Base-by-base conservation (phyloP, 2,797 vertebrate genomes). In the Diplodus sargus region DNA sequence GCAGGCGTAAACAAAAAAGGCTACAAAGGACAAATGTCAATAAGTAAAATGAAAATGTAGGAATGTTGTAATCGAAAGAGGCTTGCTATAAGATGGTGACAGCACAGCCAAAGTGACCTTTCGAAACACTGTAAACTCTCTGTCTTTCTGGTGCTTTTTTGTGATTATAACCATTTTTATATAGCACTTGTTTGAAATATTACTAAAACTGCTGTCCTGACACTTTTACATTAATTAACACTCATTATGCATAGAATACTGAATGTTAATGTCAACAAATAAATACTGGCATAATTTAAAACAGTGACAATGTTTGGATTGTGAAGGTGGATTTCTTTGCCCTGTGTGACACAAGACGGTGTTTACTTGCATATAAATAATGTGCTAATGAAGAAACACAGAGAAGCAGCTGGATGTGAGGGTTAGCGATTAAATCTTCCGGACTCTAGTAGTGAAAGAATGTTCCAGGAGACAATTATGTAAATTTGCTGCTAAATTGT, bases 281-380 rank as follows among this genome's bases (percentile, higher is more conserved):
- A 16, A 57, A 64, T 39, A 39, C 67, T 11, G 22, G 16, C 60
- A 43, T 56, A 5, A 47, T 68, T 68, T 71, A 8, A 75, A 64
- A 64, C 47, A 34, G 53, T 51, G 70, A 11, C 62, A 45, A 13
- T 63, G 51, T 71, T 79, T 69, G 5, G 3, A 52, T 66, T 78
- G 22, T 70, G n/a, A 70, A 76, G 52, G 42, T 75, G 28, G 2
- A 28, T 70, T 70, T 74, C 16, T 66, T 72, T 72, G 58, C 69
- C 42, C 22, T 69, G 64, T 66, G 43, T 56, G 73, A 79, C 64
- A 77, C 70, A 81, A 25, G 3, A 30, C 4, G 22, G 52, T 81
- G 79, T 86, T 87, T 86, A 67, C 63, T 67, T 85, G 67, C 74
- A 78, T 83, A 73, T 57, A 66, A 83, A 87, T 84, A 62, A 74